These are phyloP conservation scores for Leptinotarsa peninsularis DNA, from an alignment of 2,888 invertebrate species.

Conservation along the genomic window DNA sequence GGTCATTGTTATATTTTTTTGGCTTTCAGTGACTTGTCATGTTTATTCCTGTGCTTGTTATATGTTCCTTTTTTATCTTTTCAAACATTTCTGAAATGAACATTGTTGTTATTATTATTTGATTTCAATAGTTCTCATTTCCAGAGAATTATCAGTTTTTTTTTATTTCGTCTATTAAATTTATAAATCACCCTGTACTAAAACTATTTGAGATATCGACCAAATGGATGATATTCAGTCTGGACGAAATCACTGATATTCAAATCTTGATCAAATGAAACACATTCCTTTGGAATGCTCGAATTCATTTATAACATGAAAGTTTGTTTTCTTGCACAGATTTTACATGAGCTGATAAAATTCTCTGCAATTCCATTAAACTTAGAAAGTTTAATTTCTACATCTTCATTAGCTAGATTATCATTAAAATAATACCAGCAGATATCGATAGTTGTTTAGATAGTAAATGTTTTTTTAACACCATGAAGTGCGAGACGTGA, in stretches of 20 bases:
- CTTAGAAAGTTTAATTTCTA: conserved; percentile 39
- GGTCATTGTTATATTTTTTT: too few species aligned
- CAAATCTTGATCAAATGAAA: neutral
- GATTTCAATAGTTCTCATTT: too few species aligned
- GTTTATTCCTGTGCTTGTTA: too few species aligned
- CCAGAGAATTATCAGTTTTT: too few species aligned
- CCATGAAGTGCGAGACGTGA: conserved; percentile 36
- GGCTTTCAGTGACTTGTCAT: too few species aligned
- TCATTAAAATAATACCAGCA: conserved; percentile 36
- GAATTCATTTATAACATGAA: conserved; percentile 8
- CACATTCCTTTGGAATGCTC: neutral
- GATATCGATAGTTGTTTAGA: conserved; percentile 41
- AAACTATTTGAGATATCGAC: neutral
- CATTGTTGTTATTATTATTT: too few species aligned
- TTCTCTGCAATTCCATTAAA: conserved; percentile 1
- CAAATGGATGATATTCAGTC: neutral
- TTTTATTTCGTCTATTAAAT: too few species aligned
- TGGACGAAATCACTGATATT: neutral
- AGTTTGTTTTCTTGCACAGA: conserved; percentile 3
- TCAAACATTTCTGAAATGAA: too few species aligned
- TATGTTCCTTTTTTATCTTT: too few species aligned
- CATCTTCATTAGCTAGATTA: conserved; percentile 38
- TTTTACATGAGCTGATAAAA: conserved; percentile 16
- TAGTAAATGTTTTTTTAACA: conserved; percentile 39
- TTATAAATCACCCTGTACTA: too few species aligned